phyloP scores from a whole-genome alignment of 2,888 invertebrate genomes.

The Mantis religiosa region DNA sequence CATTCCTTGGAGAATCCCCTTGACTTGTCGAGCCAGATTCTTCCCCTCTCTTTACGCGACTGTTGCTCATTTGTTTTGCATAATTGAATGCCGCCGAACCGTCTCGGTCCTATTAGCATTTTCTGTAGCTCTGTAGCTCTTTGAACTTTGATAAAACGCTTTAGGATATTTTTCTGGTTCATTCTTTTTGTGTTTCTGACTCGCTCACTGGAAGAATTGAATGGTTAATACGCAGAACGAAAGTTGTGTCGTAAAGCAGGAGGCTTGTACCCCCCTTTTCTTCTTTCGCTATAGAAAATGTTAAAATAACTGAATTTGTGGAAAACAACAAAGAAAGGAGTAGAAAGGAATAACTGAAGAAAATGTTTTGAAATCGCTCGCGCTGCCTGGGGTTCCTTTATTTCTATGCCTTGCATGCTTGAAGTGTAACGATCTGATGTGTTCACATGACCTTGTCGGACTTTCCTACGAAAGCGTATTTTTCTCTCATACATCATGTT shows the following conservation, averaged over 20 bases:
- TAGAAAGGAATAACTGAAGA: not conserved
- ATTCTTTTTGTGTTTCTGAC: not conserved
- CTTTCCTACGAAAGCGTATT: too few relatives aligned
- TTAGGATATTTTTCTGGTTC: not conserved
- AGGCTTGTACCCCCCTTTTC: too few relatives aligned
- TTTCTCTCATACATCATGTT: too few relatives aligned
- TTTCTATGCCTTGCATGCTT: too few relatives aligned
- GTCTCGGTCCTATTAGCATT: constrained; percentile 6
- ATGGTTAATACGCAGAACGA: constrained; percentile 9
- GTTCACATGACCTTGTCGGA: too few relatives aligned
- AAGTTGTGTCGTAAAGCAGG: not conserved
- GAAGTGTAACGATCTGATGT: too few relatives aligned
- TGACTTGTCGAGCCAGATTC: not conserved
- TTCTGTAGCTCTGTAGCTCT: not conserved
- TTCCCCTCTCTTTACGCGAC: not conserved
- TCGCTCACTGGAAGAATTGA: not conserved
- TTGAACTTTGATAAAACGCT: constrained; percentile 1
- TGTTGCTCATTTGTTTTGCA: constrained; percentile 19
- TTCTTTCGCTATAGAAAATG: not conserved
- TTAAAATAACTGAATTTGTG: not conserved
- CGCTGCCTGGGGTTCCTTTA: too few relatives aligned
- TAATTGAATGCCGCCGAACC: not conserved
- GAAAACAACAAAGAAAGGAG: not conserved
- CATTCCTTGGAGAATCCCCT: not conserved
- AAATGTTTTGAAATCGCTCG: not conserved